Conservation (phyloP, 2,797 vertebrate species). For the Arctocebus calabarensis region DNA sequence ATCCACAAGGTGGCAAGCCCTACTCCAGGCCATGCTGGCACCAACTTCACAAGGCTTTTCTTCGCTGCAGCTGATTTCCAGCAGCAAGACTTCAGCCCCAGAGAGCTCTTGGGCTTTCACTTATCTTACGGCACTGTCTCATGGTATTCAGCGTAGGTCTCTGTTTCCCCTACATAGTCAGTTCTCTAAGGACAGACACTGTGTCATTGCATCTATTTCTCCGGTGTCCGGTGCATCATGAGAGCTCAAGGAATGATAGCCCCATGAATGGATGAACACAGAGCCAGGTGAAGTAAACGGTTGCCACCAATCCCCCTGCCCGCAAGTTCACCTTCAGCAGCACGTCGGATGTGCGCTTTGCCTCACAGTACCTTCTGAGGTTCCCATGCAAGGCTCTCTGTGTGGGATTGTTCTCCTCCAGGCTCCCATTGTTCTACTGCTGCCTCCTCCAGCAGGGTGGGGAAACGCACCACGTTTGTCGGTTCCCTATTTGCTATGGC, state of each 20-base stretch:
- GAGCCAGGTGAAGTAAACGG: not conserved
- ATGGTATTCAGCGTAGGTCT: not conserved
- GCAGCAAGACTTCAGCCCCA: not conserved
- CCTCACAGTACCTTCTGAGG: not conserved
- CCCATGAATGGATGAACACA: not conserved
- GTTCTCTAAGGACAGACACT: not conserved
- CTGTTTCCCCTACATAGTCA: not conserved
- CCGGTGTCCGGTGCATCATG: not conserved
- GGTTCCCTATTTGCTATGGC: not conserved
- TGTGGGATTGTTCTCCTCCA: not conserved
- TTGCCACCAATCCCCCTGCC: not conserved
- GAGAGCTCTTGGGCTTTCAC: not conserved
- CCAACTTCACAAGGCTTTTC: not conserved
- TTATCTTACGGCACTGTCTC: not conserved
- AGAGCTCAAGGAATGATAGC: not conserved
- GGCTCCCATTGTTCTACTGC: not conserved
- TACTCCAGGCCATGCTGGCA: not conserved
- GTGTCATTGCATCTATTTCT: not conserved
- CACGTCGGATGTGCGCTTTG: not conserved
- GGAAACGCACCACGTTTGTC: not conserved
- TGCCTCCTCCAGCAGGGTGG: not conserved
- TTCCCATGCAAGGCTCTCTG: not conserved
- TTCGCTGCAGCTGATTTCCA: not conserved
- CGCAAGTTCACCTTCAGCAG: not conserved
- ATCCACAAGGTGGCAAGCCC: not conserved